Evolutionary conservation across 2,113 vertebrate species (phyloP).

Genomic region (Triplophysa siluroides): DNA sequence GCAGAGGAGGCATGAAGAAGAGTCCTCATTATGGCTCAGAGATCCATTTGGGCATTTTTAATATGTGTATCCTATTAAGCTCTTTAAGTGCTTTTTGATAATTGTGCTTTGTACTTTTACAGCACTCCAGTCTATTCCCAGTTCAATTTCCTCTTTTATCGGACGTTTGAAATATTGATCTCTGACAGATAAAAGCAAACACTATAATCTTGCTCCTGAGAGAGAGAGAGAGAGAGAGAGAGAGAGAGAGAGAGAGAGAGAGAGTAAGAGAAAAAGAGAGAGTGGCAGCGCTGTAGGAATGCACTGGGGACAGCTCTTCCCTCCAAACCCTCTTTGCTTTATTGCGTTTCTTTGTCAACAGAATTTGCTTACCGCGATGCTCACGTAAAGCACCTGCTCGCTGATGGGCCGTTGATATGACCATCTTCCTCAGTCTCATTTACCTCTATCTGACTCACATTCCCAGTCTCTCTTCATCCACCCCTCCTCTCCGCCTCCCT

Average conservation of each 20-base stretch:
- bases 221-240: slow-evolving; percentile 86
- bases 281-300: slow-evolving; percentile 71
- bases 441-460: slow-evolving; percentile 54
- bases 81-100: slow-evolving; percentile 99
- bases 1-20: slow-evolving; percentile 64
- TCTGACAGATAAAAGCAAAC: slow-evolving; percentile 99
- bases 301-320: slow-evolving; percentile 84
- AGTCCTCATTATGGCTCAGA: slow-evolving; percentile 89
- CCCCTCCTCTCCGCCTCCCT: slow-evolving; percentile 63
- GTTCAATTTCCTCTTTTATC: slow-evolving; percentile 99
- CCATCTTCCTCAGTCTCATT: slow-evolving; percentile 77
- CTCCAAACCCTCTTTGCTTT: slow-evolving; percentile 83
- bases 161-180: slow-evolving; percentile 99
- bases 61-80: slow-evolving; percentile 99
- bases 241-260: slow-evolving; percentile 85
- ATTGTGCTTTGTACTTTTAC: slow-evolving; percentile 99
- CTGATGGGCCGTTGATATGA: slow-evolving; percentile 85
- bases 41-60: slow-evolving; percentile 99
- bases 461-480: slow-evolving; percentile 50
- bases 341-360: slow-evolving; percentile 95
- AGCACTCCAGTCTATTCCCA: slow-evolving; percentile 99
- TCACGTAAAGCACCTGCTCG: slow-evolving; percentile 87
- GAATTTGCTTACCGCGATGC: slow-evolving; percentile 95
- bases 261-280: slow-evolving; percentile 65
- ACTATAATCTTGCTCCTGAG: slow-evolving; percentile 96